Conservation (phyloP, 2,888 invertebrate species). For the Apantesis nais region DNA sequence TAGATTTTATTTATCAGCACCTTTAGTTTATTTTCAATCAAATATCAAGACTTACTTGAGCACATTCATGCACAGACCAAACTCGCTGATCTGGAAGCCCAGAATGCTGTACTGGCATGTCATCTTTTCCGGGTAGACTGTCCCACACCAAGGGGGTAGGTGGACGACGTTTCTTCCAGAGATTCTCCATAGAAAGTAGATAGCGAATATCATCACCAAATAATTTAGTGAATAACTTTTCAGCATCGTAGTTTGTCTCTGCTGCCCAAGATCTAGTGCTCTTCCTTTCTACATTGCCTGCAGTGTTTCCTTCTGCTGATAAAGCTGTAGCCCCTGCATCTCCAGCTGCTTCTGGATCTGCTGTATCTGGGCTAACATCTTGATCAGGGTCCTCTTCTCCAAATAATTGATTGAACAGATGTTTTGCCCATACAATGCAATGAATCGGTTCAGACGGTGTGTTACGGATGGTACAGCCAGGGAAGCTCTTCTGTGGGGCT, state of each 20-base stretch:
- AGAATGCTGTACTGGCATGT: slow-evolving; percentile 70
- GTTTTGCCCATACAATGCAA: slow-evolving; percentile 99
- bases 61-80: slow-evolving; percentile 93
- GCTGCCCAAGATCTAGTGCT: slow-evolving; percentile 97
- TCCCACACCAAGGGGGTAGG: slow-evolving; percentile 93
- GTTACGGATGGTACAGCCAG: slow-evolving; percentile 99
- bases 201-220: slow-evolving; percentile 98
- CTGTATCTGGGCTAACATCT: slow-evolving; percentile 98
- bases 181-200: slow-evolving; percentile 95
- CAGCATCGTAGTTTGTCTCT: slow-evolving; percentile 91
- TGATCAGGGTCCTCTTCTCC: slow-evolving; percentile 98
- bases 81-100: slow-evolving; percentile 90
- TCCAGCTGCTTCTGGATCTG: slow-evolving; percentile 96
- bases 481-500: slow-evolving; percentile 95
- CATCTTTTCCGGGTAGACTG: slow-evolving; percentile 86
- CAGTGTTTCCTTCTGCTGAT: slow-evolving; percentile 71
- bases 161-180: slow-evolving; percentile 96
- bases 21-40: too few species aligned
- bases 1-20: too few species aligned
- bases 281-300: slow-evolving; percentile 85
- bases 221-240: slow-evolving; percentile 95
- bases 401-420: slow-evolving; percentile 99
- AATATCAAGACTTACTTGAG: slow-evolving; percentile 62
- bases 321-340: slow-evolving; percentile 87
- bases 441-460: slow-evolving; percentile 99